Evolutionary conservation across 2,888 invertebrate genomes (phyloP).

Genomic region (Dasysyrphus albostriatus): DNA sequence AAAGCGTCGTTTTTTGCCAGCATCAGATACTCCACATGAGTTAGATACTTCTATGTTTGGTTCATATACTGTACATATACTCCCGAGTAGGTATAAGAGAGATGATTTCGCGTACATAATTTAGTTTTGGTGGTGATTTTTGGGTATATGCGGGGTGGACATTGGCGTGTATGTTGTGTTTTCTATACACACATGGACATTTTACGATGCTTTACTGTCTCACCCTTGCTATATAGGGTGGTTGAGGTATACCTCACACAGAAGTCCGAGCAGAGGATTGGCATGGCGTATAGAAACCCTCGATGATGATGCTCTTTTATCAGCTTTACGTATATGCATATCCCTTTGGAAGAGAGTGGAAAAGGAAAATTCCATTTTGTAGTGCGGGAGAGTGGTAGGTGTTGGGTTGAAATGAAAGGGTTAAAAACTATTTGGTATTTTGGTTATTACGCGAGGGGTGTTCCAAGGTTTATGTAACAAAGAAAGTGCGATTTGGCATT

Average conservation of each 20-base stretch:
- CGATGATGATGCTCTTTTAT: conserved; percentile 65
- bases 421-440: conserved; percentile 57
- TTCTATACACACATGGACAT: conserved; percentile 56
- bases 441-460: conserved; percentile 44
- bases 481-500: conserved; percentile 60
- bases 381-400: conserved; percentile 9
- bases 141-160: conserved; percentile 67
- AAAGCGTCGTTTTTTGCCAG: conserved; percentile 59
- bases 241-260: conserved; percentile 29
- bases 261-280: conserved; percentile 57
- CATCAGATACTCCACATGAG: conserved; percentile 59
- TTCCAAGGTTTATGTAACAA: conserved; percentile 37
- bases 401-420: conserved; percentile 4
- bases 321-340: conserved; percentile 35
- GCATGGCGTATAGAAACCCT: conserved; percentile 22
- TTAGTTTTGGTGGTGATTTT: conserved; percentile 68
- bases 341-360: not conserved
- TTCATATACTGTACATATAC: conserved; percentile 26
- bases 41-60: conserved; percentile 64
- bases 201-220: conserved; percentile 10
- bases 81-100: conserved; percentile 24
- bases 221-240: conserved; percentile 6
- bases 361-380: conserved; percentile 33
- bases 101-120: conserved; percentile 59
- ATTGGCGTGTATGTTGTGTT: conserved; percentile 54